phyloP scores from a whole-genome alignment of 2,797 vertebrate genomes.

The Poeciliopsis turneri region DNA sequence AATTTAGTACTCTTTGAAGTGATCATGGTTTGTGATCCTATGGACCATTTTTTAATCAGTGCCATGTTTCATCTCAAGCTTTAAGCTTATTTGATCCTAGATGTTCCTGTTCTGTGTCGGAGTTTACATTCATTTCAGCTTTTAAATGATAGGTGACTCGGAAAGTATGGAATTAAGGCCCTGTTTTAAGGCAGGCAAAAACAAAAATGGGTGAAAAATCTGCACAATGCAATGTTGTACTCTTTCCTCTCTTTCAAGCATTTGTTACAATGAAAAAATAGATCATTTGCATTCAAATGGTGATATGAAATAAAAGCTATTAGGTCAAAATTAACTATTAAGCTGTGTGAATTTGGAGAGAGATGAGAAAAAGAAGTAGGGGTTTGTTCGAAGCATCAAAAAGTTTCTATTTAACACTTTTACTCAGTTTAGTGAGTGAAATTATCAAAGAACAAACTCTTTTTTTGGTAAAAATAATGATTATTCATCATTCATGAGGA shows the following conservation, averaged over 20 bases:
- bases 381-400: slow-evolving; percentile 12
- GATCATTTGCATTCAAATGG: slow-evolving; percentile 33
- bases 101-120: slow-evolving; percentile 45
- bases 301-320: slow-evolving; percentile 28
- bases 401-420: background rate
- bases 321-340: slow-evolving; percentile 14
- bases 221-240: slow-evolving; percentile 48
- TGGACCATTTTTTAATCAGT: slow-evolving; percentile 68
- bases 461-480: slow-evolving; percentile 1
- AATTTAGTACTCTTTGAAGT: slow-evolving; percentile 51
- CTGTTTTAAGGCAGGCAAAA: slow-evolving; percentile 24
- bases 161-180: slow-evolving; percentile 10
- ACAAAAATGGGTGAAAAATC: slow-evolving; percentile 35
- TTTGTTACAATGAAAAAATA: slow-evolving; percentile 25
- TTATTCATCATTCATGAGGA: background rate
- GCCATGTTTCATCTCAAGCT: slow-evolving; percentile 63
- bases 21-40: slow-evolving; percentile 61
- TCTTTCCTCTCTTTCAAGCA: slow-evolving; percentile 41
- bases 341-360: background rate
- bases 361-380: slow-evolving; percentile 5
- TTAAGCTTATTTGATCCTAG: slow-evolving; percentile 47
- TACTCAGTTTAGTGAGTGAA: slow-evolving; percentile 20
- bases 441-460: slow-evolving; percentile 16
- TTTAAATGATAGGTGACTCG: slow-evolving; percentile 17
- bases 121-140: slow-evolving; percentile 56